Evolutionary conservation across 2,113 vertebrate genomes (phyloP), one percentile per base, ranked within the genome.

Genomic region (Seriola quinqueradiata): DNA sequence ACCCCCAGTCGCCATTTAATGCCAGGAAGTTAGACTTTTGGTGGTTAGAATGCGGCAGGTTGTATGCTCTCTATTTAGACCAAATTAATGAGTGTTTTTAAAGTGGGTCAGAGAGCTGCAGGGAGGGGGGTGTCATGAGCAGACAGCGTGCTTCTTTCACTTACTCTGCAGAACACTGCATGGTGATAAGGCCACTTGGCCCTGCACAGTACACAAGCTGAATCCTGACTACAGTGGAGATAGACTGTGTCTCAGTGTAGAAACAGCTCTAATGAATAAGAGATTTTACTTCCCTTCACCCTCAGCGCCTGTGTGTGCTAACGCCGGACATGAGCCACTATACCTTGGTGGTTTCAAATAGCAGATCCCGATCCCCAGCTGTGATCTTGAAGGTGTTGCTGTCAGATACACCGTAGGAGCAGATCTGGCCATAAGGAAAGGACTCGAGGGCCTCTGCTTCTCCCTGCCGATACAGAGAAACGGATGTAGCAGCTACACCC

Each of bases 341-440:
- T 93, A 98, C 97, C 96, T 97, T 96, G 85, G 95, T 95, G 83
- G 97, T 97, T 95, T 98, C 96, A 14, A 98, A 96, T 68, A 98
- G 93, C 81, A 98, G 94, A 75, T 98, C 97, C 59, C 93, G 94
- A 78, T 97, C 97, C 13, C 95, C 97, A 23, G 97, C 94, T 0
- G 96, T 96, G 90, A 98, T 90, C 74, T 95, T 96, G 93, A 98
- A 97, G 64, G 96, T 98, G 94, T 96, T 95, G 89, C 96, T 95
- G 77, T 97, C 97, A 0, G 95, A 96, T 34, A 96, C 93, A 0
- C 97, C 96, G 2, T 97, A 98, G 74, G 97, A 97, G 85, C 96
- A 96, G 93, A 99, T 98, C 81, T 96, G 96, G 55, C 96, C 92
- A 0, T 98, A 97, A 77, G 96, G 96, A 86, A 98, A 96, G 42